These are phyloP conservation scores for Capromys pilorides DNA, from an alignment of 2,797 vertebrate genomes.

Conservation along the genomic window DNA sequence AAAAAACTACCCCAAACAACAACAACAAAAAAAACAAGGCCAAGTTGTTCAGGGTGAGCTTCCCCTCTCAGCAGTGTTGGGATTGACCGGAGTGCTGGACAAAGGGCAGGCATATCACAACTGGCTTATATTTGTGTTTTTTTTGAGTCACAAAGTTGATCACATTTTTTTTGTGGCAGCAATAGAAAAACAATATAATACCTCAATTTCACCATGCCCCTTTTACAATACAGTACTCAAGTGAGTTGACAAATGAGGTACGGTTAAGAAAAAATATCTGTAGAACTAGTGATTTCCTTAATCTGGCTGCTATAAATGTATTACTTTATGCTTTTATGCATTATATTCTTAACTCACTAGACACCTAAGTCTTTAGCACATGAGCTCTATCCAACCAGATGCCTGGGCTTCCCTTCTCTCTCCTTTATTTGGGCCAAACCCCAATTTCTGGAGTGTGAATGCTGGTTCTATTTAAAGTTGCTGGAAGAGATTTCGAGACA, in stretches of 20 bases:
- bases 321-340: conserved; percentile 15
- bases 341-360: background rate
- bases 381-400: background rate
- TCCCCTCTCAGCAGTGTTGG: background rate
- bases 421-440: background rate
- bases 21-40: background rate
- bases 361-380: background rate
- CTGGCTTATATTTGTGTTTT: background rate
- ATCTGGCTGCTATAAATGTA: background rate
- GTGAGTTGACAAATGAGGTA: conserved; percentile 11
- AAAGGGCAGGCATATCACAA: background rate
- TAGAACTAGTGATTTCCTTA: background rate
- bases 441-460: background rate
- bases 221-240: conserved; percentile 51
- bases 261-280: conserved; percentile 4
- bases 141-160: conserved; percentile 6
- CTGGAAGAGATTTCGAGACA: background rate
- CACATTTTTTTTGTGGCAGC: background rate
- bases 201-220: conserved; percentile 41
- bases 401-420: background rate
- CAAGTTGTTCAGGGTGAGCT: background rate
- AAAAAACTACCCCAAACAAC: background rate
- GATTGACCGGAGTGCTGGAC: background rate
- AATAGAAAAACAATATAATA: conserved; percentile 34
- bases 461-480: background rate